Conservation (phyloP, 2,797 vertebrate genomes). For the Petrocephalus sullivani region DNA sequence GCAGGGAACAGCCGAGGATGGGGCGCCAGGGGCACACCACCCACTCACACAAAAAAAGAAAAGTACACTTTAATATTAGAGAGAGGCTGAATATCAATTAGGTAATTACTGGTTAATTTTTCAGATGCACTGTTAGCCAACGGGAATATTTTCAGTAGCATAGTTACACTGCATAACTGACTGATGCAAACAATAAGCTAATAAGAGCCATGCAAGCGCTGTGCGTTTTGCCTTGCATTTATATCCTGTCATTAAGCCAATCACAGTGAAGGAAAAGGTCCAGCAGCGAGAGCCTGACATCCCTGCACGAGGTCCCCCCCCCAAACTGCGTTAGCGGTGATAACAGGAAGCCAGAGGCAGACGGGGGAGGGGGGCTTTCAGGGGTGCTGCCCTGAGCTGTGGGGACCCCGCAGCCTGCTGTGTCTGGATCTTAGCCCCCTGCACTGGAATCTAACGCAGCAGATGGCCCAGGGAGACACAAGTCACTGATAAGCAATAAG, state of each 20-base stretch:
- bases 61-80: neutral
- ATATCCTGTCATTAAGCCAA: neutral
- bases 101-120: neutral
- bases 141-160: neutral
- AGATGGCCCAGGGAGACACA: neutral
- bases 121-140: neutral
- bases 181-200: neutral
- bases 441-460: neutral
- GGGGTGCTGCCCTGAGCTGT: neutral
- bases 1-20: neutral
- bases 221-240: neutral
- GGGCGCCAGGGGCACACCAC: neutral
- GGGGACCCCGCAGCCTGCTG: neutral
- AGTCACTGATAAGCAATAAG: neutral
- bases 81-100: neutral
- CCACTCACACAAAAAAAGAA: neutral
- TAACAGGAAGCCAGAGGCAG: slow-evolving; percentile 7
- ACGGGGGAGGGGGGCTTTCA: neutral
- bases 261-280: neutral
- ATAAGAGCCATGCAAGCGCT: neutral
- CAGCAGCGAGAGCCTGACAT: neutral
- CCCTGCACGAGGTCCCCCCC: neutral
- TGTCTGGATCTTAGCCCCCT: neutral
- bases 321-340: neutral
- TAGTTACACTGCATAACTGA: neutral